Percentiles rank a stretch among this genome's conserved stretches.
phyloP scores from a whole-genome alignment of 2,797 vertebrate genomes.

The Pangasius larnaudii region DNA sequence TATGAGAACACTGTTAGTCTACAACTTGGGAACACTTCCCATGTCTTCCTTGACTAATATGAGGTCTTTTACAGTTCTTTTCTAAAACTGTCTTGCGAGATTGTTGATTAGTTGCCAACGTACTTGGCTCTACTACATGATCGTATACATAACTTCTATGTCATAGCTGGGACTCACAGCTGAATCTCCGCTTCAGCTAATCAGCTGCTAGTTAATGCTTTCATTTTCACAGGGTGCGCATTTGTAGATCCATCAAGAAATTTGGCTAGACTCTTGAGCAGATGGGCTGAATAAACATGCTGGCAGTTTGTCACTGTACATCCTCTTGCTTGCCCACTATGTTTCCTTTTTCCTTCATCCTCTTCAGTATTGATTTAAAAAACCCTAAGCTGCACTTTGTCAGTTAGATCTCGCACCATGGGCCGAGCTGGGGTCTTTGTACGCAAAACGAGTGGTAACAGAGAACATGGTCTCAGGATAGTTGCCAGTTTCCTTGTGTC shows the following conservation, averaged over 20 bases:
- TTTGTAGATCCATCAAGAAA: conserved; percentile 18
- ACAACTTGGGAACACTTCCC: background rate
- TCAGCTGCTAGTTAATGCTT: conserved; percentile 18
- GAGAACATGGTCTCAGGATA: conserved; percentile 2
- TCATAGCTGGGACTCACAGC: background rate
- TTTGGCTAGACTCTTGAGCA: conserved; percentile 21
- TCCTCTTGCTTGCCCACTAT: conserved; percentile 9
- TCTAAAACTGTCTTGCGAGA: conserved; percentile 10
- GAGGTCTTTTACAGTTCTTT: background rate
- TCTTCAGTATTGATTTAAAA: background rate
- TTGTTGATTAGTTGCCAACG: background rate
- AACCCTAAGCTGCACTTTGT: background rate
- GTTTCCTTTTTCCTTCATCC: conserved; percentile 14
- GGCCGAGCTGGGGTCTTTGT: background rate
- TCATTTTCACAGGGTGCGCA: conserved; percentile 16
- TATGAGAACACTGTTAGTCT: background rate
- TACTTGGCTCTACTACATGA: background rate
- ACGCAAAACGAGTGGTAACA: conserved; percentile 5
- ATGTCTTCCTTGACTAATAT: background rate
- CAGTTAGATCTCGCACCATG: conserved; percentile 2
- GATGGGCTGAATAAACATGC: conserved; percentile 25
- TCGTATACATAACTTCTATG: background rate
- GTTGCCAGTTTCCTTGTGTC: conserved; percentile 3
- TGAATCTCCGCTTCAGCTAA: conserved; percentile 4
- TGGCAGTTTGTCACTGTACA: background rate